These are phyloP conservation scores for Eristalis tenax DNA, from an alignment of 2,888 invertebrate species.

Conservation along the genomic window DNA sequence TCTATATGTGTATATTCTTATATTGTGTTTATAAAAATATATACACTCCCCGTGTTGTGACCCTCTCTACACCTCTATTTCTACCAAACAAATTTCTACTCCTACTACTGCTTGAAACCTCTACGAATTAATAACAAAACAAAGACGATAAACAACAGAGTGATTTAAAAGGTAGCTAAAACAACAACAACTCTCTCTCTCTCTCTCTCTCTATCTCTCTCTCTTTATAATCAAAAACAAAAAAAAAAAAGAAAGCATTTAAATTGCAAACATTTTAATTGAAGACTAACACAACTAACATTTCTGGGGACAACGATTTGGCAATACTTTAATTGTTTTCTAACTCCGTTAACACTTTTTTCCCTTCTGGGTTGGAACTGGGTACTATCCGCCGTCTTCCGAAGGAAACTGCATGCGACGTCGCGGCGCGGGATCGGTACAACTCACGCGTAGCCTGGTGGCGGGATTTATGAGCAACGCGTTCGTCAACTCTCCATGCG, in stretches of 20 bases:
- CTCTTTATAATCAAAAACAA: constrained; percentile 7
- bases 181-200: not conserved
- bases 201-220: no score
- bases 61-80: constrained; percentile 41
- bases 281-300: not conserved
- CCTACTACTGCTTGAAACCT: constrained; percentile 56
- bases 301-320: not conserved
- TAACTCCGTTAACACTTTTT: not conserved
- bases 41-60: constrained; percentile 50
- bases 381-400: no score
- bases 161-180: constrained; percentile 78
- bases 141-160: constrained; percentile 76
- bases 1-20: not conserved
- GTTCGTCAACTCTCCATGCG: no score
- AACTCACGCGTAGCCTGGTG: no score
- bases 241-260: not conserved
- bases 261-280: not conserved
- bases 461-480: no score
- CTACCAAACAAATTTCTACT: constrained; percentile 36
- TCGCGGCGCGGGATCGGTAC: no score
- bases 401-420: no score
- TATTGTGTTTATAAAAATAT: constrained; percentile 23
- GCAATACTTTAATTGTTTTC: not conserved
- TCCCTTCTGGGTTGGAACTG: not conserved
- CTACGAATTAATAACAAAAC: constrained; percentile 53